These are phyloP conservation scores for Hedya salicella DNA, from an alignment of 2,888 invertebrate species.

Conservation along the genomic window DNA sequence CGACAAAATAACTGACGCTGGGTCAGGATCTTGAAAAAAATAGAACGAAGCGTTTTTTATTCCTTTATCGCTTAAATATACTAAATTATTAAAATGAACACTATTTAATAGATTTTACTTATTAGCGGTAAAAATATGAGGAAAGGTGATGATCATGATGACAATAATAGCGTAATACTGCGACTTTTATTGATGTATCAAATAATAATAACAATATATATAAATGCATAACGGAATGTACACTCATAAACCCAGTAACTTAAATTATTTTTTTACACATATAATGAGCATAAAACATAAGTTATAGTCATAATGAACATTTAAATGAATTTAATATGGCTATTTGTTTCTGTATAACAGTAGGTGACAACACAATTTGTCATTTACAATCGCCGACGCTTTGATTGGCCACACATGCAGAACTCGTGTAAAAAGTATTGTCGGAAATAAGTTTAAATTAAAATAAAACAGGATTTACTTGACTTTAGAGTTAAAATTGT, in stretches of 20 bases:
- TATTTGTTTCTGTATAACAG: slow-evolving; percentile 4
- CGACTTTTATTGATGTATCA: too few relatives aligned
- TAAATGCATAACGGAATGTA: too few relatives aligned
- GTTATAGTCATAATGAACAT: background rate
- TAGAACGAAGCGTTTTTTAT: slow-evolving; percentile 15
- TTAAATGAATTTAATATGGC: slow-evolving; percentile 13
- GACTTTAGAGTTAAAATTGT: too few relatives aligned
- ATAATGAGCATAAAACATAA: background rate
- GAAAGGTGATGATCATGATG: too few relatives aligned
- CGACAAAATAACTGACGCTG: slow-evolving; percentile 59
- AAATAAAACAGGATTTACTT: too few relatives aligned
- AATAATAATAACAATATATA: too few relatives aligned
- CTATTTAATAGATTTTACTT: too few relatives aligned
- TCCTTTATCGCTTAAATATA: background rate
- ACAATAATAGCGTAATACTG: too few relatives aligned
- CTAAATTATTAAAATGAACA: too few relatives aligned
- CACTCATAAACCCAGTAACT: too few relatives aligned
- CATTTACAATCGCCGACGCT: background rate
- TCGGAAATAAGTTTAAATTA: background rate
- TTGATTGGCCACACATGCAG: background rate
- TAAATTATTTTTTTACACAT: too few relatives aligned
- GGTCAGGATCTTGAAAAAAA: slow-evolving; percentile 47
- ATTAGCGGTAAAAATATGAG: too few relatives aligned
- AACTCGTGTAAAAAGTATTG: slow-evolving; percentile 9
- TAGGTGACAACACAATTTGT: slow-evolving; percentile 16